phyloP scores from a whole-genome alignment of 2,113 vertebrate species.

The Poeciliopsis retropinna region DNA sequence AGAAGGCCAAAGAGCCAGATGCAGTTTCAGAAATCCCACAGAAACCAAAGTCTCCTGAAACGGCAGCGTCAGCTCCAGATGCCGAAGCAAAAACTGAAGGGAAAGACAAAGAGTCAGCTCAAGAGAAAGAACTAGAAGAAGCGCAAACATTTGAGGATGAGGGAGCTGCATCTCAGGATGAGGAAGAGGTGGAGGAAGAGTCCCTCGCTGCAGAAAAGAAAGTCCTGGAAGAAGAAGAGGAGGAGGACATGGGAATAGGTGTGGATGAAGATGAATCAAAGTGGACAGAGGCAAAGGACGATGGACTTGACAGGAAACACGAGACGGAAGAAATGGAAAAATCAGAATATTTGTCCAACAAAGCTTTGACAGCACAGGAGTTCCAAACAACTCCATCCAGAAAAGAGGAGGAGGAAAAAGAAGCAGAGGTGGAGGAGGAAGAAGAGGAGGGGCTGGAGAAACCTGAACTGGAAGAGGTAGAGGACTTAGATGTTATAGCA shows the following conservation, averaged over 20 bases:
- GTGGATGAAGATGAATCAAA: slow-evolving; percentile 74
- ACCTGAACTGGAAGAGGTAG: slow-evolving; percentile 90
- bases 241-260: slow-evolving; percentile 80
- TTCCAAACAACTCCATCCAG: slow-evolving; percentile 70
- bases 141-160: slow-evolving; percentile 78
- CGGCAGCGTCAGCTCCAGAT: slow-evolving; percentile 57
- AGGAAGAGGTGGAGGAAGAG: slow-evolving; percentile 74
- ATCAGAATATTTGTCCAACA: slow-evolving; percentile 58
- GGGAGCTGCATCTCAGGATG: slow-evolving; percentile 75
- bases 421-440: slow-evolving; percentile 64
- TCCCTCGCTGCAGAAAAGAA: slow-evolving; percentile 47
- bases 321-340: slow-evolving; percentile 83
- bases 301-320: slow-evolving; percentile 82
- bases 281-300: slow-evolving; percentile 70
- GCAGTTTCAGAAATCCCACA: slow-evolving; percentile 33
- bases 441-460: slow-evolving; percentile 88
- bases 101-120: slow-evolving; percentile 60
- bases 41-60: slow-evolving; percentile 59
- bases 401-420: slow-evolving; percentile 58
- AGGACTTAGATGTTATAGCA: slow-evolving; percentile 82
- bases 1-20: slow-evolving; percentile 51
- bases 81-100: slow-evolving; percentile 58
- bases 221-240: slow-evolving; percentile 59
- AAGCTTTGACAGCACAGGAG: slow-evolving; percentile 51
- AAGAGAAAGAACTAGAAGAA: slow-evolving; percentile 60